phyloP scores from a whole-genome alignment of 1,140 invertebrate species.

The Trachymyrmex cornetzi region DNA sequence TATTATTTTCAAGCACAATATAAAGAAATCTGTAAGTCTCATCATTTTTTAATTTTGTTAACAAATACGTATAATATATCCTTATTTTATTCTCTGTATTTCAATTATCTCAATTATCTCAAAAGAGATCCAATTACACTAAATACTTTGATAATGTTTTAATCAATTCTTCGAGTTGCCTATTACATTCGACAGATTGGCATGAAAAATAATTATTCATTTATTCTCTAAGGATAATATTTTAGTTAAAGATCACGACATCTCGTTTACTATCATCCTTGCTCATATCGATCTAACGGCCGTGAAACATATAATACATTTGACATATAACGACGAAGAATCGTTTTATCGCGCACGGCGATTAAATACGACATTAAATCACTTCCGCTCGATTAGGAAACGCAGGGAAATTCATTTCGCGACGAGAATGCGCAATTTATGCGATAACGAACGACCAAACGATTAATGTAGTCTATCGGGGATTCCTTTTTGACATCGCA shows the following conservation, averaged over 20 bases:
- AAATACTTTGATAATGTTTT: not conserved
- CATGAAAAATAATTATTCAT: not conserved
- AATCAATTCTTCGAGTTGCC: not conserved
- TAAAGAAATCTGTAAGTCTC: too few species aligned
- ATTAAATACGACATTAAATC: constrained; percentile 76
- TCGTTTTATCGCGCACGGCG: constrained; percentile 63
- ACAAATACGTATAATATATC: too few species aligned
- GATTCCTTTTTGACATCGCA: constrained; percentile 66
- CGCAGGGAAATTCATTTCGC: constrained; percentile 74
- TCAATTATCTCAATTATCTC: not conserved
- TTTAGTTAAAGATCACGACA: not conserved
- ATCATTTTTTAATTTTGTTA: too few species aligned
- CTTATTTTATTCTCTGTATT: not conserved
- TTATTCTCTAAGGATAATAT: not conserved
- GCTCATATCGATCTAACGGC: not conserved
- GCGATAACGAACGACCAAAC: constrained; percentile 73
- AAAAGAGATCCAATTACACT: not conserved
- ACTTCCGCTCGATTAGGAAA: constrained; percentile 75
- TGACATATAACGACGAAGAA: constrained; percentile 51
- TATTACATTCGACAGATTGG: too few species aligned
- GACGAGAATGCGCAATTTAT: constrained; percentile 75
- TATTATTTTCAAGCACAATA: too few species aligned
- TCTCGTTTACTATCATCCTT: not conserved
- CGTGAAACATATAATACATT: constrained; percentile 9
- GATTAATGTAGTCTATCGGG: constrained; percentile 69